Evolutionary conservation across 2,113 vertebrate species (phyloP).

Genomic region (Mirounga angustirostris): DNA sequence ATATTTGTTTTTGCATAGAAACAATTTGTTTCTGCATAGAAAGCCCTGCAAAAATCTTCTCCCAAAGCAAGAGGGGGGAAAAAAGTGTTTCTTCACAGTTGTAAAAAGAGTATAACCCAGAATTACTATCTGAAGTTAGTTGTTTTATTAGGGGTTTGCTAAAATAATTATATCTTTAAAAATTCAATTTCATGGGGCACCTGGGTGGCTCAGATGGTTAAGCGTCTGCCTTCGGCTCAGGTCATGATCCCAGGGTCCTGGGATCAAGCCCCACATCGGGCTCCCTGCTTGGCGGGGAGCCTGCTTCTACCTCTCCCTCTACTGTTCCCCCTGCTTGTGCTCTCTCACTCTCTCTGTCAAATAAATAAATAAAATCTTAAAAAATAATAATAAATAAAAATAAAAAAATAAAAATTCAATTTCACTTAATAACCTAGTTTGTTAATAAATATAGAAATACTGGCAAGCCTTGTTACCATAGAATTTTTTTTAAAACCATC

Average conservation of each 20-base stretch:
- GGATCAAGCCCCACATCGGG: too few species aligned
- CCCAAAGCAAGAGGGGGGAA: not conserved
- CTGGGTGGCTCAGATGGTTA: too few species aligned
- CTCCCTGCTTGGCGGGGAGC: too few species aligned
- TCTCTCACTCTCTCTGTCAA: too few species aligned
- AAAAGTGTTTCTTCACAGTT: slow-evolving; percentile 3
- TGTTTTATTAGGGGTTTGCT: not conserved
- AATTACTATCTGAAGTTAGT: slow-evolving; percentile 56
- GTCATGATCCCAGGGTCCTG: too few species aligned
- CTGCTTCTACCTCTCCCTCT: too few species aligned
- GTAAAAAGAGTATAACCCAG: not conserved
- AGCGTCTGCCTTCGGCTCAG: too few species aligned
- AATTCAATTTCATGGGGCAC: not conserved
- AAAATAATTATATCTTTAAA: slow-evolving; percentile 14
- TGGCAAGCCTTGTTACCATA: not conserved
- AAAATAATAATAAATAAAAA: too few species aligned
- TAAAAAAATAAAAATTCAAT: slow-evolving; percentile 1
- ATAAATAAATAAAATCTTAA: too few species aligned
- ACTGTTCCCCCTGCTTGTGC: too few species aligned
- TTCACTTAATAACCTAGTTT: slow-evolving; percentile 20
- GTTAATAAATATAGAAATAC: slow-evolving; percentile 28
- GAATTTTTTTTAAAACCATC: not conserved
- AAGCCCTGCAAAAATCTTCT: not conserved
- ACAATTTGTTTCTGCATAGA: not conserved
- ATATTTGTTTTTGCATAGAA: not conserved